Evolutionary conservation across 2,888 invertebrate genomes (phyloP), one percentile per base, ranked within the genome.

Genomic region (Eupithecia tripunctaria): DNA sequence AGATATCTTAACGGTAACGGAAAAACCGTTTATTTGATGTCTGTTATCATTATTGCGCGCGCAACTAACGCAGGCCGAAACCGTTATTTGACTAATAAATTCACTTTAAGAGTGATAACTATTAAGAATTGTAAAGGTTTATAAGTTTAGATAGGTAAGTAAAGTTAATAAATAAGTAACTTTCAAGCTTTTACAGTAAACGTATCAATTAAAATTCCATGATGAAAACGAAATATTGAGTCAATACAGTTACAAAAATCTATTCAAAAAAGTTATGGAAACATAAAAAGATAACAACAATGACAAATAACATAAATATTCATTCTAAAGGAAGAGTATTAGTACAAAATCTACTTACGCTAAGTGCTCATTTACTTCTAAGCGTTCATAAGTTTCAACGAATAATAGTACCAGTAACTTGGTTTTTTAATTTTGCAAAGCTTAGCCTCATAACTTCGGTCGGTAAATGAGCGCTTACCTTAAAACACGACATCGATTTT

Each of bases 401-500:
- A 25, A 56, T 25, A 3, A 10, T 3, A 51, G 10, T 51, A 25
- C 14, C 56, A 51, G 21, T 56, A 25, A 25, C 12, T 14, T 56
- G 3, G 51, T 21, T 56, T 12, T 51, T 14, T 12, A 5, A 56
- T 25, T 5, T 51, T 14, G 1, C 4, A 10, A 14, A 12, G 14
- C 12, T 56, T 25, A 56, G 8, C 29, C 8, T 4, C 15, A 29
- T 29, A 60, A 18, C 27, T 60, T 18, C 29, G 27, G 12, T 29
- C n/a, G 18, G 60, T 64, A 36, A 41, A 64, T 8, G 36, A 38
- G 38, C 36, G 64, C 25, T 21, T 69, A 69, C 15, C 25, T 63
- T 69, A 36, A 25, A 64, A 25, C 77, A 84, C 82, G 80, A 86
- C 86, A 86, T 80, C 84, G 80, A 87, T 81, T 76, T 80, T 72